A percentile compares a stretch with the other conserved stretches of the same genome.
phyloP scores from a whole-genome alignment of 2,113 vertebrate species.

The Menura novaehollandiae region DNA sequence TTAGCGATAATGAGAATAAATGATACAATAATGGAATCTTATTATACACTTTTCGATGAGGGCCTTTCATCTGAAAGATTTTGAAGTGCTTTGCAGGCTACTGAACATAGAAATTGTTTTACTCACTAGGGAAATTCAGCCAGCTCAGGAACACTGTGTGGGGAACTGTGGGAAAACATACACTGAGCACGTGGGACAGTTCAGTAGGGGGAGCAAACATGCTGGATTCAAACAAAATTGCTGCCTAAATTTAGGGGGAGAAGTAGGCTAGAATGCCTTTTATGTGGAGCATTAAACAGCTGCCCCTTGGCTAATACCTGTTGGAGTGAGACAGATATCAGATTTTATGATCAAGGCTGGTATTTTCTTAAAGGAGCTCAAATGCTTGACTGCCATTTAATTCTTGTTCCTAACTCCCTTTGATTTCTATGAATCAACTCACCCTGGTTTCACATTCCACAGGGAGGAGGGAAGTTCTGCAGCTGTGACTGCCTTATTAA shows the following conservation, averaged over 20 bases:
- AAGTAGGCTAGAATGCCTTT: neutral
- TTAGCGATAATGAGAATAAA: slow-evolving; percentile 55
- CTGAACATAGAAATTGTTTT: slow-evolving; percentile 14
- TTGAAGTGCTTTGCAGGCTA: slow-evolving; percentile 8
- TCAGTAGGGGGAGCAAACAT: slow-evolving; percentile 3
- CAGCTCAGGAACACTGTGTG: neutral
- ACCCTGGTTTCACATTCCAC: neutral
- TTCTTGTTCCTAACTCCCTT: neutral
- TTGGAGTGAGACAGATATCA: neutral
- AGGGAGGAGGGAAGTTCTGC: neutral
- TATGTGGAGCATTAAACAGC: neutral
- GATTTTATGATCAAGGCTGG: neutral
- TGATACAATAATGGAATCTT: slow-evolving; percentile 41
- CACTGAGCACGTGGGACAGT: neutral
- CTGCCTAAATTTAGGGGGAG: neutral
- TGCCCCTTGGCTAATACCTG: neutral
- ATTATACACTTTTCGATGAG: slow-evolving; percentile 10
- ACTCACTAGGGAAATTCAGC: neutral
- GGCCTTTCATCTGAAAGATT: slow-evolving; percentile 55
- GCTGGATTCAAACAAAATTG: neutral
- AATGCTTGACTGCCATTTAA: neutral
- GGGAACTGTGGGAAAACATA: neutral
- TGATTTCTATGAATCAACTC: neutral
- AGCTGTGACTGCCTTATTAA: neutral
- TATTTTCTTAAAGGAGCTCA: neutral